Conservation (phyloP, 2,888 invertebrate species). For the Anthophora plumipes region DNA sequence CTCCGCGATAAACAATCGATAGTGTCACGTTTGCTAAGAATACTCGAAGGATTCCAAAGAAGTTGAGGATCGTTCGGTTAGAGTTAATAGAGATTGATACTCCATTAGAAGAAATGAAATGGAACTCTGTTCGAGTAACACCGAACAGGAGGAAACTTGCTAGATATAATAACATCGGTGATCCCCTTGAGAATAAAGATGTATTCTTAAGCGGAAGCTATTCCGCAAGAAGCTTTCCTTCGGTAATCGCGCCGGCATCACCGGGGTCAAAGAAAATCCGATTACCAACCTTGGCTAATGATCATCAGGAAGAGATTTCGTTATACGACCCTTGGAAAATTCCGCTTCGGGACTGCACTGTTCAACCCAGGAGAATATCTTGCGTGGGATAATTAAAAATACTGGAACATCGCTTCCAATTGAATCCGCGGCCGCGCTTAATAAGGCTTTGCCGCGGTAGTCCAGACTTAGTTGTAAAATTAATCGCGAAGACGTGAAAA, state of each 20-base stretch:
- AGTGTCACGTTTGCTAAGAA: too few species aligned
- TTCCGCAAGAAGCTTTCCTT: constrained; percentile 61
- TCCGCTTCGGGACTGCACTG: constrained; percentile 10
- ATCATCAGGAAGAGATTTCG: constrained; percentile 60
- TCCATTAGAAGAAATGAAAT: constrained; percentile 35
- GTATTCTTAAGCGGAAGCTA: constrained; percentile 56
- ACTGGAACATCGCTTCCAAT: constrained; percentile 10
- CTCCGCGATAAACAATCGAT: constrained; percentile 4
- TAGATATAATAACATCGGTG: constrained; percentile 48
- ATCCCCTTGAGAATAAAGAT: constrained; percentile 62
- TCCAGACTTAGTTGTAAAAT: neutral
- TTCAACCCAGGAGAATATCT: neutral
- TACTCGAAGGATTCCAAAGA: too few species aligned
- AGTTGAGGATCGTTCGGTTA: constrained; percentile 3
- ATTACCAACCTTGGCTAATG: constrained; percentile 65
- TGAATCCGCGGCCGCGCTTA: neutral
- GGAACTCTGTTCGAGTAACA: constrained; percentile 16
- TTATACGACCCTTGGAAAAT: constrained; percentile 32
- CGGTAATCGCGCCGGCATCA: constrained; percentile 62
- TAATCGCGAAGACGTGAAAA: too few species aligned
- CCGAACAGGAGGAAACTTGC: constrained; percentile 46
- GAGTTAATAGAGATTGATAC: constrained; percentile 58
- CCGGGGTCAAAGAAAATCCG: constrained; percentile 62
- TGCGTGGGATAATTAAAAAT: constrained; percentile 49
- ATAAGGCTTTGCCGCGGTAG: constrained; percentile 2